Base-by-base conservation (phyloP, 2,797 vertebrate genomes). In the Pelobates cultripes region DNA sequence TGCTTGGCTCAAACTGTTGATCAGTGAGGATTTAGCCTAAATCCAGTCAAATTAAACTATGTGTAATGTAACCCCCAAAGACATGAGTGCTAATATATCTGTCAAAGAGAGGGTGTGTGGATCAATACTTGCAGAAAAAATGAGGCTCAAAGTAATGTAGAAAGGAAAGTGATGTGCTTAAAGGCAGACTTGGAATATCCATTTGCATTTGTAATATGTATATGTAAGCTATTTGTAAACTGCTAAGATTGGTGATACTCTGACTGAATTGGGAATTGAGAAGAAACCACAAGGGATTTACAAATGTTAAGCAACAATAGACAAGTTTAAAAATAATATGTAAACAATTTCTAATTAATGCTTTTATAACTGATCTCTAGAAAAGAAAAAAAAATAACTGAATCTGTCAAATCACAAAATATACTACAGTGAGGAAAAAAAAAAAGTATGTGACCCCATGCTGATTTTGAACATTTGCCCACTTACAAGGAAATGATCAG, bases 81-180 rank as follows among this genome's bases (percentile, higher is more conserved):
- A 66, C 79, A 70, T 63, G 60, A 70, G 73, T 64, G 53, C 17
- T 75, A 70, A 81, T 75, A 81, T 70, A 81, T 75, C 68, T 81
- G 79, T 66, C 43, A 75, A 80, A 70, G 79, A 61, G 79, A 75
- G 73, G 73, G 79, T 51, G 67, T 75, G 79, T 13, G 28, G 67
- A 81, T 81, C 79, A 70, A 81, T 81, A 75, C 41, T 42, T 43
- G 66, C 73, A 61, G 67, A 44, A 70, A 75, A 81, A 55, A 81
- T 75, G 73, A 81, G 55, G 67, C 73, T 51, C 12, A 70, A 63
- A 63, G 73, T 47, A 76, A 81, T 70, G 73, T 10, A 63, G 45
- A 41, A 64, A 43, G 41, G 17, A 28, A 75, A 70, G 73, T 42
- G 40, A 63, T 75, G 57, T 70, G 66, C 47, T 80, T 47, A 70